These are phyloP conservation scores for Pristis pectinata DNA, from an alignment of 2,797 vertebrate genomes.

Conservation along the genomic window DNA sequence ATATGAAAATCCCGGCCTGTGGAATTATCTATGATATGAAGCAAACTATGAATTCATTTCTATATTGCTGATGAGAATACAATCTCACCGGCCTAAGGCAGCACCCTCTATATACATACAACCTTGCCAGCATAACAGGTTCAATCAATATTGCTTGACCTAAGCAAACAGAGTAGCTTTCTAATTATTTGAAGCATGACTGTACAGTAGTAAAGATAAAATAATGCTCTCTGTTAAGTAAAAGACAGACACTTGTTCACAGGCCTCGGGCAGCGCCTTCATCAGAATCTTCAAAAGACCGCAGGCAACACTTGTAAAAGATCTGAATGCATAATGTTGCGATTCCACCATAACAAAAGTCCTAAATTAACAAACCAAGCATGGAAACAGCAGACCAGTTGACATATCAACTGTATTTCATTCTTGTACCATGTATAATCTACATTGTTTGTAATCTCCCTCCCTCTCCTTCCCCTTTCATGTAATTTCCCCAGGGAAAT, in stretches of 20 bases:
- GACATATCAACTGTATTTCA: conserved; percentile 16
- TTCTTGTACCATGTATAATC: neutral
- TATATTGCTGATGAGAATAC: neutral
- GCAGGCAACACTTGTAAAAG: neutral
- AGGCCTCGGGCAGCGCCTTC: neutral
- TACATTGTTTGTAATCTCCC: neutral
- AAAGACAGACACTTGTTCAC: neutral
- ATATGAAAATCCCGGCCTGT: neutral
- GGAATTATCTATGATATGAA: neutral
- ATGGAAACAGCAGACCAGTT: neutral
- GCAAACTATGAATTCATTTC: neutral
- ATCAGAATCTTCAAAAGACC: neutral
- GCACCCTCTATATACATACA: neutral
- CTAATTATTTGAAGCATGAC: neutral
- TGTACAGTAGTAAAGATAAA: neutral
- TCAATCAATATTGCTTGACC: neutral
- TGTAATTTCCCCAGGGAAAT: conserved; percentile 8
- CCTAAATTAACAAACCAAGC: conserved; percentile 22
- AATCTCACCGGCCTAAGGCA: neutral
- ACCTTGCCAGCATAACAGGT: neutral
- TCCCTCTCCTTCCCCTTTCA: neutral
- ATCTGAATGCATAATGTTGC: neutral
- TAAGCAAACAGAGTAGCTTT: neutral
- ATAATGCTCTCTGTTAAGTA: neutral
- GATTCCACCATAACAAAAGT: neutral